phyloP scores from a whole-genome alignment of 2,113 vertebrate genomes.

The Coreoperca whiteheadi region DNA sequence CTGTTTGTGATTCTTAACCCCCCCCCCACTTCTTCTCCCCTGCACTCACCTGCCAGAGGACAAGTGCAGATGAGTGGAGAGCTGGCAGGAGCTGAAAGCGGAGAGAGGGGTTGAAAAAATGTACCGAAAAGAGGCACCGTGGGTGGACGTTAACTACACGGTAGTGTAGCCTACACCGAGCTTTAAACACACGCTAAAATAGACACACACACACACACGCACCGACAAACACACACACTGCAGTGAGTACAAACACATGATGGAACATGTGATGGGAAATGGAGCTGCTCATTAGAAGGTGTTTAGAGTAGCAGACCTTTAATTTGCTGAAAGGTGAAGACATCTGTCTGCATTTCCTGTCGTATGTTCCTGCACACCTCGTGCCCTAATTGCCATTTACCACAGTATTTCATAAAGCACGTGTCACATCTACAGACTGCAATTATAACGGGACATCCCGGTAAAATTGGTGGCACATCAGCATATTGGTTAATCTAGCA shows the following conservation, averaged over 20 bases:
- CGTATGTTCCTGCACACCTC: too few relatives aligned
- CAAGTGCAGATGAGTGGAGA: constrained; percentile 20
- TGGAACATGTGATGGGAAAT: not conserved
- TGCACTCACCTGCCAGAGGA: not conserved
- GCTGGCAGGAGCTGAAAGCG: not conserved
- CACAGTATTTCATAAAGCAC: not conserved
- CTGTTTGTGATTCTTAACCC: constrained; percentile 3
- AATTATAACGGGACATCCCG: not conserved
- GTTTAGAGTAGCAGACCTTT: not conserved
- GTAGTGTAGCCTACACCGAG: not conserved
- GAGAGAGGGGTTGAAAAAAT: not conserved
- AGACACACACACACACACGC: too few relatives aligned
- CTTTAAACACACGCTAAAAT: not conserved
- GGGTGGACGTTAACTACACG: not conserved
- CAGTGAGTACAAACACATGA: not conserved
- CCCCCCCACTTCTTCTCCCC: not conserved
- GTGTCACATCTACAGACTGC: not conserved
- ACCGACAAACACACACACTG: too few relatives aligned
- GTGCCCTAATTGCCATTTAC: not conserved
- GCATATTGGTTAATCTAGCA: not conserved
- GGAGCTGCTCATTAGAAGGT: not conserved
- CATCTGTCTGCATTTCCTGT: too few relatives aligned
- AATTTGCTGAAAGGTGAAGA: not conserved
- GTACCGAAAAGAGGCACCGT: not conserved
- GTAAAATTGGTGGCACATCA: not conserved